phyloP scores from a whole-genome alignment of 2,113 vertebrate genomes.

The Potamarius usumacintae region DNA sequence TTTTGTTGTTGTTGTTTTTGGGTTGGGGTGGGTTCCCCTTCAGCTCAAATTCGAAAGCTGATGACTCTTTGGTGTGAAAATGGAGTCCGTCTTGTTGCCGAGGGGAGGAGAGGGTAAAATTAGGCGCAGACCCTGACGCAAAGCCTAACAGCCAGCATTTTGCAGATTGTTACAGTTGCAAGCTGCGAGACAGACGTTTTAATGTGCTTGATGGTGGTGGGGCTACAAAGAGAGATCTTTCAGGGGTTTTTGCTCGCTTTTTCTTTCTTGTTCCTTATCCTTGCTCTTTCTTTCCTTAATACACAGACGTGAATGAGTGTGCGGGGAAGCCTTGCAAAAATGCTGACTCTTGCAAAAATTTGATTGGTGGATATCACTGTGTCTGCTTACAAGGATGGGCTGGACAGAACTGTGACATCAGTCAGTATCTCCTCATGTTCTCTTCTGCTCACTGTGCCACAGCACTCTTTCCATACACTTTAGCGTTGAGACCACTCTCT shows the following conservation, averaged over 20 bases:
- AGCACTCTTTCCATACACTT: slow-evolving; percentile 41
- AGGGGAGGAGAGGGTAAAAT: background rate
- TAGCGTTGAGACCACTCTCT: background rate
- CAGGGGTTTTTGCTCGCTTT: background rate
- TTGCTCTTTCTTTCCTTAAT: slow-evolving; percentile 71
- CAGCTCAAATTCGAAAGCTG: background rate
- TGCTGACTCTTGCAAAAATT: slow-evolving; percentile 97
- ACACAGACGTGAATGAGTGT: slow-evolving; percentile 98
- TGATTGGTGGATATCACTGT: slow-evolving; percentile 99
- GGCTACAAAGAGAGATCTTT: slow-evolving; percentile 40
- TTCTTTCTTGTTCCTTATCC: slow-evolving; percentile 35
- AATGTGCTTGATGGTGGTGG: slow-evolving; percentile 46
- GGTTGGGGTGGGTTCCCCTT: too few relatives aligned
- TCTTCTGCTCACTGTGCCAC: slow-evolving; percentile 4
- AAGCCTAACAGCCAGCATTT: background rate
- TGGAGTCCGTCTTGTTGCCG: background rate
- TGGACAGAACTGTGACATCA: slow-evolving; percentile 94
- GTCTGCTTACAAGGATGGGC: slow-evolving; percentile 94
- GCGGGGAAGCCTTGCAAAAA: slow-evolving; percentile 89
- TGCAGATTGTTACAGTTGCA: slow-evolving; percentile 24
- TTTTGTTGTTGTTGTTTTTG: too few relatives aligned
- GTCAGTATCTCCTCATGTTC: slow-evolving; percentile 84
- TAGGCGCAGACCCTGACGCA: background rate
- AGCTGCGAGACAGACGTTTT: slow-evolving; percentile 1
- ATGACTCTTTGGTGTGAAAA: background rate